These are phyloP conservation scores for Drosophila bocki DNA, from an alignment of 1,140 invertebrate genomes.

Conservation along the genomic window DNA sequence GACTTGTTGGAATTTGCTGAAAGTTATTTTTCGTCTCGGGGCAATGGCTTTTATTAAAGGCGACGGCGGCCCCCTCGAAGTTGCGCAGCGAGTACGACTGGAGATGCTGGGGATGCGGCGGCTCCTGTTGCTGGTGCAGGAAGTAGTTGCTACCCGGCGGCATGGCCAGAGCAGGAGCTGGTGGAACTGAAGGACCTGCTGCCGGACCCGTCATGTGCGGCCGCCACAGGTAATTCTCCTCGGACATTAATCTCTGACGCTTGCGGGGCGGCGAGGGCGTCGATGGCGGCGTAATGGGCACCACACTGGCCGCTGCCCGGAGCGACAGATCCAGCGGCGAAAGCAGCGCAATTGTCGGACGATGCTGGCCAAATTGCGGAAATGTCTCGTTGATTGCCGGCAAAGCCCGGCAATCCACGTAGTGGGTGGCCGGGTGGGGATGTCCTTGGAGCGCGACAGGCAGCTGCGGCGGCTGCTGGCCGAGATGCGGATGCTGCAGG, in stretches of 20 bases:
- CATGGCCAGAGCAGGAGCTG: conserved; percentile 6
- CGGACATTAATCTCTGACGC: conserved; percentile 85
- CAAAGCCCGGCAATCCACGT: conserved; percentile 72
- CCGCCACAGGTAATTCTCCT: conserved; percentile 85
- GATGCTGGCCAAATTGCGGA: conserved; percentile 77
- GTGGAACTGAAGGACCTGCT: conserved; percentile 59
- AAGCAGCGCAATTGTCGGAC: conserved; percentile 71
- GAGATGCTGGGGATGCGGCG: conserved; percentile 54
- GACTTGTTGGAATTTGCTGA: conserved; percentile 79
- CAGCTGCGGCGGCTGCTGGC: conserved; percentile 12
- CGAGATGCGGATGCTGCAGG: conserved; percentile 18
- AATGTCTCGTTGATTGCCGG: conserved; percentile 84
- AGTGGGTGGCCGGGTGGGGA: conserved; percentile 50
- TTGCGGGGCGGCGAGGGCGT: conserved; percentile 87
- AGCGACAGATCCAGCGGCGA: conserved; percentile 87
- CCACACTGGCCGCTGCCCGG: conserved; percentile 83
- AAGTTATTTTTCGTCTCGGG: conserved; percentile 83
- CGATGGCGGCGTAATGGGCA: conserved; percentile 88
- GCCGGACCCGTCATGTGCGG: conserved; percentile 82
- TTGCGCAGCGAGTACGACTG: conserved; percentile 46
- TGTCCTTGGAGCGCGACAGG: conserved; percentile 17
- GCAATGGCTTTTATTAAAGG: conserved; percentile 85
- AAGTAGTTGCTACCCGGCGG: conserved; percentile 45
- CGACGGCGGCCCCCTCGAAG: conserved; percentile 39
- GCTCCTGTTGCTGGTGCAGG: conserved; percentile 38